phyloP scores from a whole-genome alignment of 1,140 invertebrate genomes.

The Lamellibrachia luymesi region DNA sequence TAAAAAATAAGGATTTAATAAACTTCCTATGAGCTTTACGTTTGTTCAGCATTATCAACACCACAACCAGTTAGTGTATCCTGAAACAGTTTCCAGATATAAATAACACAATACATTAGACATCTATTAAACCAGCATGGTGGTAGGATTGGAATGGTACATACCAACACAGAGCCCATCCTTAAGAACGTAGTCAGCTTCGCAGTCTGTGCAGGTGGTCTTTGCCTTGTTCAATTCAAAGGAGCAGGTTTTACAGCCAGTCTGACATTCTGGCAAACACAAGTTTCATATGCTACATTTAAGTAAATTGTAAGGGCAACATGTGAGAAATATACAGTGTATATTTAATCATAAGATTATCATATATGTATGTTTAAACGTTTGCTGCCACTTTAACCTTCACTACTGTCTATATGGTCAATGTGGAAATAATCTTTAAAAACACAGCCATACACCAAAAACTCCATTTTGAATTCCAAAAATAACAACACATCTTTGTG shows the following conservation, averaged over 20 bases:
- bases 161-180: neutral
- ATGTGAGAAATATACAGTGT: neutral
- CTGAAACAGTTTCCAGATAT: neutral
- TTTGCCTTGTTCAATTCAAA: neutral
- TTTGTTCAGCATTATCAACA: neutral
- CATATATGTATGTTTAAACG: neutral
- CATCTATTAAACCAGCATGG: no score
- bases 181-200: neutral
- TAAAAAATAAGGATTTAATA: neutral
- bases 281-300: neutral
- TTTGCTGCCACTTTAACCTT: no score
- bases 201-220: constrained; percentile 5
- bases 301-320: neutral
- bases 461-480: no score
- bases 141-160: neutral
- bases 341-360: neutral
- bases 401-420: no score
- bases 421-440: no score
- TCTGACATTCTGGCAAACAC: neutral
- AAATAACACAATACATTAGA: neutral
- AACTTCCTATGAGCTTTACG: neutral
- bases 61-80: neutral
- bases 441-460: no score
- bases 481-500: no score
- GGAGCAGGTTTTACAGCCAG: neutral